phyloP scores from a whole-genome alignment of 2,113 vertebrate species.

The Sakesphorus luctuosus region DNA sequence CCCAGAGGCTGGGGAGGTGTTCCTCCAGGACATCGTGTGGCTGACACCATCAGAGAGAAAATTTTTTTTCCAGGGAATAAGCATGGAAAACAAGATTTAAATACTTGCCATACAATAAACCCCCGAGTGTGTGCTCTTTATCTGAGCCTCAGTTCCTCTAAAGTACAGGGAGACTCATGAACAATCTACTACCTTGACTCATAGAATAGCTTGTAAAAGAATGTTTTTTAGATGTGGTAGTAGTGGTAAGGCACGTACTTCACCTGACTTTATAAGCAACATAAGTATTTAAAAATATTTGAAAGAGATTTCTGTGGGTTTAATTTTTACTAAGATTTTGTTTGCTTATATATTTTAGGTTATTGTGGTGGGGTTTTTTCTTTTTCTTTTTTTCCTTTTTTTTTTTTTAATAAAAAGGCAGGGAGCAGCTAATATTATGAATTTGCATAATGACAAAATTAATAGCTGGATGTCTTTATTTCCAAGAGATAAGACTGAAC shows the following conservation, averaged over 20 bases:
- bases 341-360: neutral
- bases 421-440: neutral
- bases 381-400: neutral
- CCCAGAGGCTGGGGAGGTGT: rapidly evolving
- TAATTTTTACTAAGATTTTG: neutral
- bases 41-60: neutral
- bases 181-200: neutral
- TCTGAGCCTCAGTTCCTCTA: neutral
- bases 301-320: neutral
- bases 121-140: rapidly evolving
- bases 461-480: neutral
- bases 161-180: neutral
- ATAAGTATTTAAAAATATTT: neutral
- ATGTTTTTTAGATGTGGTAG: neutral
- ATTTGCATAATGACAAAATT: neutral
- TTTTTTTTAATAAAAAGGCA: neutral
- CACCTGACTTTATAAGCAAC: neutral
- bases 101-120: neutral
- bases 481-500: neutral
- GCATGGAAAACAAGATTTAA: neutral
- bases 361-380: no score
- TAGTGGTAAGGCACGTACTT: neutral
- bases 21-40: neutral
- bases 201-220: neutral
- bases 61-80: neutral